Evolutionary conservation across 2,113 vertebrate species (phyloP), one percentile per base, ranked within the genome.

Genomic region (Solea solea): DNA sequence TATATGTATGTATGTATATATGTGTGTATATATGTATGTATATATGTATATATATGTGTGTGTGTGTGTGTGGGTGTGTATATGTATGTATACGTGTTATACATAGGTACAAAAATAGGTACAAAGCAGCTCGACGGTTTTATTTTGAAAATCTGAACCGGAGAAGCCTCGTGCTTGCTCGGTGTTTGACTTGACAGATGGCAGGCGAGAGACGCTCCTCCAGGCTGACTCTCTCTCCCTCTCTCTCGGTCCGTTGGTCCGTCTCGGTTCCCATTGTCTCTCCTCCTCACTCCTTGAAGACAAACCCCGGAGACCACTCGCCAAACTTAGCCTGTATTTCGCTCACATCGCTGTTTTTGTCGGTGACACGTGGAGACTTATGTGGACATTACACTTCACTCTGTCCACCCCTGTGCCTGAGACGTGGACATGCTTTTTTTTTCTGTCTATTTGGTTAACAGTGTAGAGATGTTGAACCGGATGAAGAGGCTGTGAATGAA

Each of bases 151-250:
- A 3, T 3, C n/a, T 0, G 2, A 0, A 1, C 63, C 63, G 77
- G 88, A 86, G 67, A 2, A 9, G 69, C 48, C 1, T 0, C 5
- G 4, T 45, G 0, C 8, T 13, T 27, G 42, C 2, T 10, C 1
- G 62, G 11, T 50, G 28, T 69, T 76, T 87, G 89, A 49, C 86
- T 89, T 93, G 88, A 93, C 93, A 93, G 91, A 87, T 90, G 93
- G 91, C 91, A 62, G 76, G 75, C 85, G 86, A 11, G 88, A 89
- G 89, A 88, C 87, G 87, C 87, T 85, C 87, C 64, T 88, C 82
- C 55, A 69, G 55, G 78, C 72, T 85, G 79, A 81, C 78, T 88
- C 85, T 74, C 55, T 41, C 55, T 40, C 55, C 3, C 53, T 55
- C 74, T 86, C 82, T 71, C 74, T 84, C 79, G 86, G 81, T 88